Conservation (phyloP, 2,888 invertebrate genomes). For the Drosophila infuscata region DNA sequence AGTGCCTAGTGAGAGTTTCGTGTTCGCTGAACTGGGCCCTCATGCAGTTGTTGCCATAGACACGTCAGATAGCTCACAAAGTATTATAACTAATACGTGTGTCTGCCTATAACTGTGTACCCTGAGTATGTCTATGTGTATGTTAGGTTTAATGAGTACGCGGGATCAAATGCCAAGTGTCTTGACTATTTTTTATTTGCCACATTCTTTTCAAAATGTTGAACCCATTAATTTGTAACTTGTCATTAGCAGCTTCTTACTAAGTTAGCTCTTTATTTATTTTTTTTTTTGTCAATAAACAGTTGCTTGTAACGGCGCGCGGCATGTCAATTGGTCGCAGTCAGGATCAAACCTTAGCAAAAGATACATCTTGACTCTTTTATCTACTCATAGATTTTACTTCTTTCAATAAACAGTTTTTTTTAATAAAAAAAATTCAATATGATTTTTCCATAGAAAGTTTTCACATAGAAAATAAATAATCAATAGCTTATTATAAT, state of each 20-base stretch:
- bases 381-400: too few relatives aligned
- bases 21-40: slow-evolving; percentile 43
- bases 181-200: slow-evolving; percentile 78
- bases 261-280: slow-evolving; percentile 12
- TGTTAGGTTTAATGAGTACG: slow-evolving; percentile 69
- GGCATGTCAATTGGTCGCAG: neutral
- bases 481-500: neutral
- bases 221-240: slow-evolving; percentile 72
- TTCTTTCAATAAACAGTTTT: too few relatives aligned
- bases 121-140: slow-evolving; percentile 3
- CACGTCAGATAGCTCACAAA: slow-evolving; percentile 42
- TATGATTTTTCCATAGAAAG: neutral
- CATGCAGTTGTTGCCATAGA: slow-evolving; percentile 53
- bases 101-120: slow-evolving; percentile 7
- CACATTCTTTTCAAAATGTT: slow-evolving; percentile 63
- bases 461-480: neutral
- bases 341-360: slow-evolving; percentile 3
- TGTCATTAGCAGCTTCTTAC: slow-evolving; percentile 50
- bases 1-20: slow-evolving; percentile 79
- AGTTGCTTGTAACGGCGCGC: slow-evolving; percentile 33
- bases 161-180: slow-evolving; percentile 74
- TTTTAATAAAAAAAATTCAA: too few relatives aligned
- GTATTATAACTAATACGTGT: slow-evolving; percentile 24
- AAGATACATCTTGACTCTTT: too few relatives aligned
- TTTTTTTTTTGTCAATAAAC: slow-evolving; percentile 33